These are phyloP conservation scores for Lasius platythorax DNA, from an alignment of 2,888 invertebrate genomes.

Conservation along the genomic window DNA sequence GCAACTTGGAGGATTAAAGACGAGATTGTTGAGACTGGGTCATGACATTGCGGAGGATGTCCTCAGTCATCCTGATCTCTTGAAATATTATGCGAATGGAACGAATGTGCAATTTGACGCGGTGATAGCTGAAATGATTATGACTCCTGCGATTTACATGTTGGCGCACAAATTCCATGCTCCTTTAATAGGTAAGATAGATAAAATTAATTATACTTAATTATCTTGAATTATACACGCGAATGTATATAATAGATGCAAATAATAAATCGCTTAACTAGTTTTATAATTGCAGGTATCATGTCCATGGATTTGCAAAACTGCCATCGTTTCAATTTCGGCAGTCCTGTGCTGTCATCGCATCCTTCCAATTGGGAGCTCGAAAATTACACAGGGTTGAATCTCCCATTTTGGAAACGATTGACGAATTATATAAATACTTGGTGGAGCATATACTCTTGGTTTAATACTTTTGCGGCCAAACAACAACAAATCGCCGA, in stretches of 20 bases:
- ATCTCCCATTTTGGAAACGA: constrained; percentile 68
- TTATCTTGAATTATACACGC: neutral
- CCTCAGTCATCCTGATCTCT: constrained; percentile 56
- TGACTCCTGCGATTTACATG: constrained; percentile 24
- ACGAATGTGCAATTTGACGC: constrained; percentile 63
- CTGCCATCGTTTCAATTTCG: constrained; percentile 56
- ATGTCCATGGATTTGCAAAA: constrained; percentile 34
- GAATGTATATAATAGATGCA: neutral
- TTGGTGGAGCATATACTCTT: constrained; percentile 38
- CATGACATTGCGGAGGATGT: constrained; percentile 46
- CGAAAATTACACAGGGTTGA: constrained; percentile 52
- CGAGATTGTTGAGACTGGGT: constrained; percentile 27
- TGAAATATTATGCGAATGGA: constrained; percentile 34
- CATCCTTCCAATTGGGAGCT: constrained; percentile 75
- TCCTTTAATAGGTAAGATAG: constrained; percentile 63
- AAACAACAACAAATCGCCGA: constrained; percentile 64
- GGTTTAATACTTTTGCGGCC: neutral
- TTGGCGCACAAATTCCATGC: constrained; percentile 58
- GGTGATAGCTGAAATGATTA: constrained; percentile 54
- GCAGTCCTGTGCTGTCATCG: constrained; percentile 68
- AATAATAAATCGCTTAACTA: neutral
- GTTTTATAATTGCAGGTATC: constrained; percentile 35
- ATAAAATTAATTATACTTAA: constrained; percentile 4
- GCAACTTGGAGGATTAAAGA: constrained; percentile 35
- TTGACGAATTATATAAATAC: constrained; percentile 61